Conservation (phyloP, 2,888 invertebrate genomes). For the Onchidella celtica region DNA sequence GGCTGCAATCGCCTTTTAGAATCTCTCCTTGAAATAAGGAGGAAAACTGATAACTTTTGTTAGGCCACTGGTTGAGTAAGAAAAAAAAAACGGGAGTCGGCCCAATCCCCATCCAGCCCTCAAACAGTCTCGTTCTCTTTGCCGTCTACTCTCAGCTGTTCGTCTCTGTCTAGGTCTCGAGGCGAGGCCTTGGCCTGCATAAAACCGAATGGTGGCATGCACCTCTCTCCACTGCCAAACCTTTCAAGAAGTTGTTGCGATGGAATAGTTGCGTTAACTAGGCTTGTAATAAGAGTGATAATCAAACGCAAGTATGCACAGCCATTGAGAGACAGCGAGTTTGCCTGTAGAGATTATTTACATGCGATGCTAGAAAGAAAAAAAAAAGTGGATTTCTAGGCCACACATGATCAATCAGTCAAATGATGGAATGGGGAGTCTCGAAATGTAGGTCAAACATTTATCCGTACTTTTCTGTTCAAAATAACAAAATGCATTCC, state of each 20-base stretch:
- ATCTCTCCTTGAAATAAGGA: neutral
- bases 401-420: constrained; percentile 42
- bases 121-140: constrained; percentile 23
- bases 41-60: constrained; percentile 5
- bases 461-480: neutral
- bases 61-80: neutral
- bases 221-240: neutral
- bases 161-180: constrained; percentile 6
- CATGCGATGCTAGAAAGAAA: neutral
- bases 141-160: neutral
- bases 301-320: neutral
- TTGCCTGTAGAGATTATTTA: neutral
- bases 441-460: constrained; percentile 35
- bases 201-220: constrained; percentile 25
- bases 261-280: neutral
- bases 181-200: constrained; percentile 38
- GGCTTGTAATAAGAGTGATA: neutral
- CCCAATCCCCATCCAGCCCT: constrained; percentile 11
- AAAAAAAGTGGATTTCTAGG: constrained; percentile 32
- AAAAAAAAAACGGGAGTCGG: neutral
- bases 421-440: constrained; percentile 18
- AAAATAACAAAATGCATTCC: neutral
- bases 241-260: neutral
- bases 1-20: neutral
- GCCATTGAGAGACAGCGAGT: neutral